Evolutionary conservation across 1,140 invertebrate species (phyloP), one percentile per base, ranked within the genome.

Genomic region (Nomia melanderi): DNA sequence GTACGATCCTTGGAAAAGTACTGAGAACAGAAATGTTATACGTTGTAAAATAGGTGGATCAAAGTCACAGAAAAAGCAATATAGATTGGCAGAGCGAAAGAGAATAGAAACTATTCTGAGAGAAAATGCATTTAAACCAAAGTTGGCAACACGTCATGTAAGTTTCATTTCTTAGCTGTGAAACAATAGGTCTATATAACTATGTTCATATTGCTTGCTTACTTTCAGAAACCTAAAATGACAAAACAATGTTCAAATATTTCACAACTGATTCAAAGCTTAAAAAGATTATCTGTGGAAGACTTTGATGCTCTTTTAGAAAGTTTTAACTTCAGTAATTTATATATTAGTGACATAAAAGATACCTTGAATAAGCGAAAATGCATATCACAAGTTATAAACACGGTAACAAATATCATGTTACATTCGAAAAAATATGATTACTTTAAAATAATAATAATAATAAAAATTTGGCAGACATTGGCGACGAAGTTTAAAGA

Each of bases 1-100:
- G 0, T 67, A 67, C 8, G 63, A 47, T 17, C 53, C 72, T 33
- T 75, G 53, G 63, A 25, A 47, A n/a, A 56, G 6, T 57, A 75
- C 39, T 4, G 27, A 66, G 7, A 54, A 20, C 1, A 66, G 9
- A 17, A 25, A 47, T 6, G 33, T 75, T 1, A 66, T 44, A 59
- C 33, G 39, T 6, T 57, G 14, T 4, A 44, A 57, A 6, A 11
- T 27, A 17, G 59, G 71, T n/a, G 9, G n/a, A 2, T 20, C 72
- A 2, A 57, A 31, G 7, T 8, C 63, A 1, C 0, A 41, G 12
- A 75, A 9, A 41, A 57, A 14, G 7, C 0, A 44, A 9, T 67
- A n/a, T n/a, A 57, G 9, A 59, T 1, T 57, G 6, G 27, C 36
- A 0, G 63, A 75, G 17, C 29, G 17, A 2, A 25, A 14, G 17